These are phyloP conservation scores for Drosophila neotestacea DNA, from an alignment of 2,888 invertebrate species.

Conservation along the genomic window DNA sequence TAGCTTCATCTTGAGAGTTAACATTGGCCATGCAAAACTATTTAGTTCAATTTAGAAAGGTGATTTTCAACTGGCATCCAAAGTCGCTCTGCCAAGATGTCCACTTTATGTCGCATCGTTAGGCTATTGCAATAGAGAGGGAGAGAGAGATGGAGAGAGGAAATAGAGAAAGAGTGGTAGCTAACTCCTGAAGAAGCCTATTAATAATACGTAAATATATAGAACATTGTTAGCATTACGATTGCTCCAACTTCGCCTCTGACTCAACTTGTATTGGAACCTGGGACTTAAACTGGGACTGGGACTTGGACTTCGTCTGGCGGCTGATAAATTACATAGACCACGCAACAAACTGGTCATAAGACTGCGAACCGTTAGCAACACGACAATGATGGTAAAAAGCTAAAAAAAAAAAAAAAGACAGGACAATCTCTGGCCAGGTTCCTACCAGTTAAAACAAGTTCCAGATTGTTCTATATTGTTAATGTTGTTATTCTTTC, in stretches of 20 bases:
- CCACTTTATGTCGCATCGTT: slow-evolving; percentile 43
- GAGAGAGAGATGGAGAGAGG: neutral
- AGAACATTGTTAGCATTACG: slow-evolving; percentile 22
- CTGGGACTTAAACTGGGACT: neutral
- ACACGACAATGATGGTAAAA: neutral
- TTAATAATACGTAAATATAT: slow-evolving; percentile 10
- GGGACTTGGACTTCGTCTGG: slow-evolving; percentile 9
- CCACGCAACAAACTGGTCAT: slow-evolving; percentile 46
- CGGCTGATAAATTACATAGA: slow-evolving; percentile 42
- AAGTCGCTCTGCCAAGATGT: slow-evolving; percentile 46
- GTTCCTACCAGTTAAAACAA: slow-evolving; percentile 44
- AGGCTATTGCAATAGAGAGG: slow-evolving; percentile 11
- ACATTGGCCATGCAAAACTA: slow-evolving; percentile 66
- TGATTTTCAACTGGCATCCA: slow-evolving; percentile 71
- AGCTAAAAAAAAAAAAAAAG: slow-evolving; percentile 14
- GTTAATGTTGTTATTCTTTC: neutral
- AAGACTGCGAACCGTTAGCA: slow-evolving; percentile 31
- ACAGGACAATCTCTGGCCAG: slow-evolving; percentile 34
- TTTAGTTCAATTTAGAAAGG: slow-evolving; percentile 83
- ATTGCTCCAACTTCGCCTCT: slow-evolving; percentile 5
- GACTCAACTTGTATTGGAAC: neutral
- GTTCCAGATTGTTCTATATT: slow-evolving; percentile 23
- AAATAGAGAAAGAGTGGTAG: neutral
- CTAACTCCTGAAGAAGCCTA: slow-evolving; percentile 1
- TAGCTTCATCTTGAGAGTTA: neutral